Base-by-base conservation (phyloP, 2,797 vertebrate genomes). In the Malurus leucopterus region DNA sequence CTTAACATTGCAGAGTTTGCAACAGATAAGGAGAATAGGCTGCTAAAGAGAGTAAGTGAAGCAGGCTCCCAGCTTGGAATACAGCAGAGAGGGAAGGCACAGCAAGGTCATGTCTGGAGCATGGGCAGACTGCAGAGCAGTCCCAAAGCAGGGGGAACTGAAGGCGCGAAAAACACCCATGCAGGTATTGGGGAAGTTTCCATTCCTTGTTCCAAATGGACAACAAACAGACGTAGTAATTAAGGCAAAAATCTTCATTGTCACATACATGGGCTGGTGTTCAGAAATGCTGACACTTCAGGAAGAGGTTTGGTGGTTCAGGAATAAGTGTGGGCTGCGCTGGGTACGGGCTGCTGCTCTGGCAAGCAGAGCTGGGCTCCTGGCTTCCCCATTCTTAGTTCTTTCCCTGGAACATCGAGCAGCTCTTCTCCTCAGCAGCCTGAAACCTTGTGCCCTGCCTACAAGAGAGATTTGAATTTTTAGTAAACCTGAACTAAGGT, bases 131-230 rank as follows among this genome's bases (percentile, higher is more conserved):
- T 1, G 3, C 59, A 77, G 64, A 53, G 41, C 6, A 7, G n/a
- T 24, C 57, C 49, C 23, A 22, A 29, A 82, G 19, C 2, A 1
- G 8, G 22, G 29, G 19, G 5, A 75, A 22, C 58, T 74, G 40
- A 62, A 62, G 71, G 58, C n/a, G 49, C 2, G 0, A n/a, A 55
- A 58, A 79, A 26, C 0, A 1, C 34, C 22, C 0, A 0, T 41
- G 41, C 10, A 64, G 64, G n/a, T 11, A 8, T 5, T 72, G 46
- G 44, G 38, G 34, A 86, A 15, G 5, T 34, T 77, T 23, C 27
- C 1, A 2, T 62, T 18, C 23, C 44, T 67, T 50, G 50, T 27
- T 90, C 54, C 40, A 43, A 44, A 8, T 19, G 47, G 55, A 47
- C 49, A 84, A 44, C 41, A 88, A 69, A 50, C 22, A 75, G 44